Conservation (phyloP, 2,797 vertebrate species). For the Halcyon smyrnensis region DNA sequence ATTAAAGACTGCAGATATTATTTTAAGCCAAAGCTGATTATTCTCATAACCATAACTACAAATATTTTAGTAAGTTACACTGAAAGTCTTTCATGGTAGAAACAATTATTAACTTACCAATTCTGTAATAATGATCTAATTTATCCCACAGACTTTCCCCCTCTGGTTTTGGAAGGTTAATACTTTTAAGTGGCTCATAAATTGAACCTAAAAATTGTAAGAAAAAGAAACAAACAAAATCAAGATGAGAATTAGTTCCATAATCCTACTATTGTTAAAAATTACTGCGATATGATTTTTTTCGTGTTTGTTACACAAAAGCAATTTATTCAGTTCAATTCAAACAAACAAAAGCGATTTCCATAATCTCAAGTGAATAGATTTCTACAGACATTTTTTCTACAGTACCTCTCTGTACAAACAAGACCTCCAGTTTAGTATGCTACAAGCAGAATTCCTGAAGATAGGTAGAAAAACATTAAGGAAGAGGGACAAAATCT, state of each 20-base stretch:
- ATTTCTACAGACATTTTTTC: not conserved
- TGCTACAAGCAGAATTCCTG: not conserved
- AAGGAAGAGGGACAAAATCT: not conserved
- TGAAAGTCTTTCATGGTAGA: not conserved
- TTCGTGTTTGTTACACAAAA: not conserved
- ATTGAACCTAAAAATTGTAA: constrained; percentile 87
- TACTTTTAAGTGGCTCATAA: constrained; percentile 95
- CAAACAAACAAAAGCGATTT: not conserved
- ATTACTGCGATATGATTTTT: not conserved
- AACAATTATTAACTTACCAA: constrained; percentile 82
- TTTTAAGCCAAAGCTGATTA: not conserved
- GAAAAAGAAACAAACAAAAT: not conserved
- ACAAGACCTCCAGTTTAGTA: not conserved
- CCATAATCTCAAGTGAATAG: not conserved
- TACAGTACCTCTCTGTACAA: not conserved
- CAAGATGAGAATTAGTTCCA: not conserved
- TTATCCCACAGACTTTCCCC: constrained; percentile 92
- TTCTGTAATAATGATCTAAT: constrained; percentile 91
- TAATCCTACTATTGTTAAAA: not conserved
- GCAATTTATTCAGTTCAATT: not conserved
- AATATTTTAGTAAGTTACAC: not conserved
- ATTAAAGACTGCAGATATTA: not conserved
- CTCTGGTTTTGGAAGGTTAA: constrained; percentile 83
- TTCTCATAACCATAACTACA: not conserved
- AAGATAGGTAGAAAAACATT: not conserved